These are phyloP conservation scores for Porites evermanni DNA, from an alignment of 92 coral and sea anemone species.

Conservation along the genomic window DNA sequence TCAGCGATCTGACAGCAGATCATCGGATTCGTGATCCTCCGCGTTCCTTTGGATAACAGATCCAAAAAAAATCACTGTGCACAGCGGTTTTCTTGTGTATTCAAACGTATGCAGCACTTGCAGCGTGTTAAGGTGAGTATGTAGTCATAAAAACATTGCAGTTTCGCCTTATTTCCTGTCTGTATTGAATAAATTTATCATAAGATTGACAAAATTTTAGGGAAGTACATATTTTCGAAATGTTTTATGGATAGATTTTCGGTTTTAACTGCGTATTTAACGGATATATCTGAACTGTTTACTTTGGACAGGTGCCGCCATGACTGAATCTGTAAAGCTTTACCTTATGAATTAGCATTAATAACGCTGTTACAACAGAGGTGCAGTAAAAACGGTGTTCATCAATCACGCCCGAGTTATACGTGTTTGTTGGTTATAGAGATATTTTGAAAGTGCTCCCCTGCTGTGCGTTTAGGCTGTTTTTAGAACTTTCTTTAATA, in stretches of 20 bases:
- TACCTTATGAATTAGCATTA: too few relatives aligned
- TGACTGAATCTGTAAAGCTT: neutral
- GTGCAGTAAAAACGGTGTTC: neutral
- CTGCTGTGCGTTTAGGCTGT: neutral
- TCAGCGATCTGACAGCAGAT: neutral
- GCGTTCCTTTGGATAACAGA: conserved; percentile 21
- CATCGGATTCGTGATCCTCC: conserved; percentile 22
- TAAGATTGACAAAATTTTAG: conserved; percentile 30
- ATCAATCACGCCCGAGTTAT: neutral
- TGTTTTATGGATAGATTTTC: conserved; percentile 11
- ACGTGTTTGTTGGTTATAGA: neutral
- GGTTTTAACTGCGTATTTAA: conserved; percentile 5
- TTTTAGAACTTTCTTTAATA: neutral
- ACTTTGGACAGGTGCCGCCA: neutral
- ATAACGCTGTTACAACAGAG: too few relatives aligned
- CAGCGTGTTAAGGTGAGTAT: neutral
- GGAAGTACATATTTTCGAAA: conserved; percentile 36
- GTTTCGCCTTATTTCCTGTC: conserved; percentile 4
- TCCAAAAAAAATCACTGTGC: conserved; percentile 30
- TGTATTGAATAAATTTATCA: conserved; percentile 34
- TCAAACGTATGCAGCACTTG: neutral
- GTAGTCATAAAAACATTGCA: neutral
- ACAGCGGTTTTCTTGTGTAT: neutral
- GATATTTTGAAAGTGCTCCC: neutral
- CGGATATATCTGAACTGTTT: neutral